phyloP scores from a whole-genome alignment of 2,113 vertebrate genomes.

The Phoxinus phoxinus region DNA sequence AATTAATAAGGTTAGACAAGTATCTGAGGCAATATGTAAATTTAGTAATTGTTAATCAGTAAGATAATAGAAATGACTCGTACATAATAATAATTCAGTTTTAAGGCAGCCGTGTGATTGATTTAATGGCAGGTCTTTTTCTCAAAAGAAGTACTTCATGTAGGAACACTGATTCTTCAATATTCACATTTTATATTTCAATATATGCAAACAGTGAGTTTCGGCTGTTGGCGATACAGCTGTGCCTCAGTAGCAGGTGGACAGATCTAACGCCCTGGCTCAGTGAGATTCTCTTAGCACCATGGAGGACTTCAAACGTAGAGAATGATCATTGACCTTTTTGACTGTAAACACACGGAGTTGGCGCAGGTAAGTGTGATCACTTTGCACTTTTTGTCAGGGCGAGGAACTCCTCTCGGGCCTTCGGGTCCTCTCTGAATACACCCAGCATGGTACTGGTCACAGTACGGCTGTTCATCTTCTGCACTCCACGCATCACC shows the following conservation, averaged over 20 bases:
- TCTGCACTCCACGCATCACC: constrained; percentile 81
- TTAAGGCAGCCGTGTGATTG: constrained; percentile 30
- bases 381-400: constrained; percentile 66
- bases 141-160: not conserved
- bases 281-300: constrained; percentile 35
- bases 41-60: too few species aligned
- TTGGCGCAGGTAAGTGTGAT: not conserved
- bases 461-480: constrained; percentile 80
- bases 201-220: constrained; percentile 34
- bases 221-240: not conserved
- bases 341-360: not conserved
- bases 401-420: constrained; percentile 78
- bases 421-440: constrained; percentile 80
- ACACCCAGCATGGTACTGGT: constrained; percentile 78
- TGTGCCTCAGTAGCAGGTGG: constrained; percentile 11
- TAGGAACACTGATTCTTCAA: not conserved
- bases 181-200: constrained; percentile 26
- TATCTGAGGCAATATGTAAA: not conserved
- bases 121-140: not conserved
- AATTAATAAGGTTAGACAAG: not conserved
- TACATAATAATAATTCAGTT: not conserved
- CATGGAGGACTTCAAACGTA: constrained; percentile 6
- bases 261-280: constrained; percentile 19
- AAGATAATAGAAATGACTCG: not conserved
- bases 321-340: constrained; percentile 23